A percentile compares a stretch with the other conserved stretches of the same genome.
Conservation (phyloP, 2,113 vertebrate genomes). For the Phrynocephalus versicolor region DNA sequence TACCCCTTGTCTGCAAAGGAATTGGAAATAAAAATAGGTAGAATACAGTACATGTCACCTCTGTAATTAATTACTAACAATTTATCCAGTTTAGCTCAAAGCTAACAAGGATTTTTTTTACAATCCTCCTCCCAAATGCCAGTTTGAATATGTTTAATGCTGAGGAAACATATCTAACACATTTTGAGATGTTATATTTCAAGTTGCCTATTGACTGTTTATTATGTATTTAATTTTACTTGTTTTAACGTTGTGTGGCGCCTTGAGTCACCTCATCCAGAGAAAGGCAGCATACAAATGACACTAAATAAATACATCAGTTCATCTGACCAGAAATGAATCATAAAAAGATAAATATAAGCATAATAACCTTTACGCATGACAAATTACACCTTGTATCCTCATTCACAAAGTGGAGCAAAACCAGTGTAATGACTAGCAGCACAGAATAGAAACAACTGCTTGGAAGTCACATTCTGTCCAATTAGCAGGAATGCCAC, state of each 20-base stretch:
- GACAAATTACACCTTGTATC: background rate
- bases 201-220: background rate
- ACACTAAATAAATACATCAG: background rate
- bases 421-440: too few relatives aligned
- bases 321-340: slow-evolving; percentile 23
- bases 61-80: background rate
- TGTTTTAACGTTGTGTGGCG: background rate
- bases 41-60: background rate
- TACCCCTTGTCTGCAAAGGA: background rate
- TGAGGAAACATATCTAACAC: background rate
- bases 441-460: background rate
- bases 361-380: background rate
- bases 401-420: background rate
- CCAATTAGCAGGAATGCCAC: too few relatives aligned
- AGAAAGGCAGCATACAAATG: too few relatives aligned
- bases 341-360: background rate
- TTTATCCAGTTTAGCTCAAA: background rate
- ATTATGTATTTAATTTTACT: too few relatives aligned
- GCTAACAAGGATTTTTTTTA: background rate
- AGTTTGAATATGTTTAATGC: background rate
- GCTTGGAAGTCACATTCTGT: background rate
- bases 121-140: background rate
- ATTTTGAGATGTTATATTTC: background rate
- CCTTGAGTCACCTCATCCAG: too few relatives aligned
- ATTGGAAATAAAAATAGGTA: background rate